Conservation (phyloP, 2,113 vertebrate species). For the Aix galericulata region DNA sequence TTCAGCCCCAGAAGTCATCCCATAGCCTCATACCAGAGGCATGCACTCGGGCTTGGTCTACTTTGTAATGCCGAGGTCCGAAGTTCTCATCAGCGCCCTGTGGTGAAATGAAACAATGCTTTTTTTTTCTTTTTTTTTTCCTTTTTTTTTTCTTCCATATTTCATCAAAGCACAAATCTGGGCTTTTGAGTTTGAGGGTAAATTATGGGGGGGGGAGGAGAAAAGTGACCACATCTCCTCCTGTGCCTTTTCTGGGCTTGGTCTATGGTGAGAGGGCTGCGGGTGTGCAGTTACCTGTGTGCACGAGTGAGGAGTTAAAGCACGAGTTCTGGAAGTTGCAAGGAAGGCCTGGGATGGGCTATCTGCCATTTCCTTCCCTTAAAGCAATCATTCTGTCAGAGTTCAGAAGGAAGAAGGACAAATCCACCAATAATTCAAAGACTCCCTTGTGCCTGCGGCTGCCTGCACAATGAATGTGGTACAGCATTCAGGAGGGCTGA, state of each 20-base stretch:
- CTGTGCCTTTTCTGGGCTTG: neutral
- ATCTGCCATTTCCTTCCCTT: neutral
- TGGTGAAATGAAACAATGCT: rapidly evolving
- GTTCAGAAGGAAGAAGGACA: neutral
- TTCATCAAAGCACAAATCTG: neutral
- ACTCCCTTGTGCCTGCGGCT: neutral
- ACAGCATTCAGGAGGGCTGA: neutral
- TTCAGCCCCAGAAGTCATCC: neutral
- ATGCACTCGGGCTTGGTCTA: neutral
- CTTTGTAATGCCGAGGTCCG: neutral
- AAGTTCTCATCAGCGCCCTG: rapidly evolving
- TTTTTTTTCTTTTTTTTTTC: neutral
- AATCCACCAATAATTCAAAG: neutral
- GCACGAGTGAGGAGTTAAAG: neutral
- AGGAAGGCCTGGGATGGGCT: neutral
- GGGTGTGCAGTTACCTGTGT: neutral
- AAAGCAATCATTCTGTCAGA: neutral
- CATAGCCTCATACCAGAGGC: neutral
- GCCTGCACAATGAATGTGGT: neutral
- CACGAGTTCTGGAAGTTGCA: neutral
- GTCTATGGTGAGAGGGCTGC: neutral
- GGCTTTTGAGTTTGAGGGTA: neutral
- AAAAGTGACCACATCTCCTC: neutral
- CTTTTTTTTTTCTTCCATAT: neutral
- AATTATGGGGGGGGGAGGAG: neutral